Conservation (phyloP, 2,113 vertebrate genomes). For the Lanius collurio region DNA sequence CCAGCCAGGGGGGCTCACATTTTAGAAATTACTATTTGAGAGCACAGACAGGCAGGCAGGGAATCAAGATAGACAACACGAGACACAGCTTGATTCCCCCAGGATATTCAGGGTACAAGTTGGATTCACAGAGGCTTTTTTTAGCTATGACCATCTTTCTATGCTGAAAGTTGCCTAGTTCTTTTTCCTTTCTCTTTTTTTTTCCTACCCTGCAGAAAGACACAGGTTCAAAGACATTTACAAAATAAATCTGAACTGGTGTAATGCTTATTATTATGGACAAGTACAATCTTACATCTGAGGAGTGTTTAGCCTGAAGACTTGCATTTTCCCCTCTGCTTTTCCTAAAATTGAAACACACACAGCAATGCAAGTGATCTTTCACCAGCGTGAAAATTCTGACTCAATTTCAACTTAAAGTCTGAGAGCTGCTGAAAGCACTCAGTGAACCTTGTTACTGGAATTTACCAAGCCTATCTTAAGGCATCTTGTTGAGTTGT, state of each 20-base stretch:
- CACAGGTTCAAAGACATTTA: slow-evolving; percentile 23
- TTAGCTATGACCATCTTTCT: neutral
- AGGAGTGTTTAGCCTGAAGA: neutral
- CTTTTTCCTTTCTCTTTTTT: neutral
- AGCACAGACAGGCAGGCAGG: neutral
- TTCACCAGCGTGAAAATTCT: neutral
- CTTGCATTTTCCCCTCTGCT: neutral
- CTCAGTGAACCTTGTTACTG: neutral
- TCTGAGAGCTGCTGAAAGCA: neutral
- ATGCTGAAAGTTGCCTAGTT: neutral
- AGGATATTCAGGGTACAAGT: neutral
- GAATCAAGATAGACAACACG: neutral
- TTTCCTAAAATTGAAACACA: neutral
- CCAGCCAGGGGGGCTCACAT: neutral
- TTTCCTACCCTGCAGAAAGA: neutral
- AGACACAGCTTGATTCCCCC: neutral
- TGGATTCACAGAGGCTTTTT: neutral
- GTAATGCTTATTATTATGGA: neutral
- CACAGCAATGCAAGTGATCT: neutral
- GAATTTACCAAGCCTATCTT: neutral
- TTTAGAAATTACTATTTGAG: neutral
- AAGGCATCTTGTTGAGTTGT: neutral
- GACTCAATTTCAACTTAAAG: neutral
- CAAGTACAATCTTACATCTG: neutral
- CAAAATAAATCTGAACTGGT: neutral